A percentile compares a stretch with the other conserved stretches of the same genome.
These are phyloP conservation scores for Danaus chrysippus DNA, from an alignment of 2,888 invertebrate genomes.

Conservation along the genomic window DNA sequence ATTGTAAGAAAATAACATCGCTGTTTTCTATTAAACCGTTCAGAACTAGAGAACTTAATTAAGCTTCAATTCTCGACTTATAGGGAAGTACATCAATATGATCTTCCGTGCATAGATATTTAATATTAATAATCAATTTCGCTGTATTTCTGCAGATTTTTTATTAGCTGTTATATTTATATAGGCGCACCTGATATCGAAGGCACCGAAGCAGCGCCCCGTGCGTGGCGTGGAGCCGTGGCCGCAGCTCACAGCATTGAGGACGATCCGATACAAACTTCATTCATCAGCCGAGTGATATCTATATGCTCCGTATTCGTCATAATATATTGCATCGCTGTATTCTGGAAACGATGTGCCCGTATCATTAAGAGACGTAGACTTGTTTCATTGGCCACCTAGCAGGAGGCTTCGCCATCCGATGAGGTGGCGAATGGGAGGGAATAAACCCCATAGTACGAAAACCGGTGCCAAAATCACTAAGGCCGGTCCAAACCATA, in stretches of 20 bases:
- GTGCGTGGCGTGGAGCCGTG: constrained; percentile 77
- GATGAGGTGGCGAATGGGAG: constrained; percentile 15
- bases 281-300: constrained; percentile 43
- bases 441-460: neutral
- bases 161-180: no score
- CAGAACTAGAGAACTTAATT: no score
- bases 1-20: no score
- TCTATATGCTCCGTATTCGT: constrained; percentile 45
- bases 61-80: no score
- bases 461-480: constrained; percentile 1
- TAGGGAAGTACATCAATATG: no score
- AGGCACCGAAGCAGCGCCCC: constrained; percentile 71
- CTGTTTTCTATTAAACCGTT: no score
- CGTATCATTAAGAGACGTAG: constrained; percentile 57
- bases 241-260: constrained; percentile 42
- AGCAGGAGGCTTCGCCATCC: constrained; percentile 38
- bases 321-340: constrained; percentile 47
- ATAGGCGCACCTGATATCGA: constrained; percentile 68
- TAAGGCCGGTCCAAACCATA: neutral
- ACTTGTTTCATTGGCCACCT: constrained; percentile 62
- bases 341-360: constrained; percentile 58
- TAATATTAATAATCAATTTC: no score
- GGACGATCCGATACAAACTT: constrained; percentile 31
- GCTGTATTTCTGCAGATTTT: no score
- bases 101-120: no score